Conservation (phyloP, 1,140 invertebrate species). For the Gonatopus flavifemur region DNA sequence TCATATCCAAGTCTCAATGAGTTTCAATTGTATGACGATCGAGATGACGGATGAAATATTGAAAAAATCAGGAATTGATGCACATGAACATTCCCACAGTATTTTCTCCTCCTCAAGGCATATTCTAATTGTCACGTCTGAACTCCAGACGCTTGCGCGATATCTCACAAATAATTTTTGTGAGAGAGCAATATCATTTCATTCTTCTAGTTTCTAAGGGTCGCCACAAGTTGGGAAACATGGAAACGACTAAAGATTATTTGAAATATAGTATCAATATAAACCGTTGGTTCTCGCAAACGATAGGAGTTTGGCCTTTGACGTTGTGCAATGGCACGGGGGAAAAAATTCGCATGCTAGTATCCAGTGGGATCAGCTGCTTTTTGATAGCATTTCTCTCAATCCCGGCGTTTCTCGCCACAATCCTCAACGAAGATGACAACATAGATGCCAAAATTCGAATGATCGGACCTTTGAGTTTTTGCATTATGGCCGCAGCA, state of each 20-base stretch:
- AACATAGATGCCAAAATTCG: conserved; percentile 17
- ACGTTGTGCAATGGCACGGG: not conserved
- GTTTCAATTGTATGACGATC: too few relatives aligned
- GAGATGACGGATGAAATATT: too few relatives aligned
- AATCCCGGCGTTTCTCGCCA: conserved; percentile 15
- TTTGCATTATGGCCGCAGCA: conserved; percentile 17
- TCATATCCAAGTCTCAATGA: too few relatives aligned
- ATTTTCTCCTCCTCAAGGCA: too few relatives aligned
- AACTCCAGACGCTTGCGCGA: too few relatives aligned
- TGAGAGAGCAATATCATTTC: too few relatives aligned
- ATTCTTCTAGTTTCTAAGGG: too few relatives aligned
- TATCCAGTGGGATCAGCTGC: conserved; percentile 5
- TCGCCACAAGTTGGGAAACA: conserved; percentile 5
- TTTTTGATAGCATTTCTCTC: conserved; percentile 23
- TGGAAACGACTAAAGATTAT: not conserved
- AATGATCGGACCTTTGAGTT: conserved; percentile 26
- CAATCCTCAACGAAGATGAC: conserved; percentile 8
- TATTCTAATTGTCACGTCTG: too few relatives aligned
- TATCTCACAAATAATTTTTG: too few relatives aligned
- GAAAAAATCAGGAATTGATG: conserved; percentile 1
- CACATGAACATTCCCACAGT: too few relatives aligned
- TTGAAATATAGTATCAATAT: conserved; percentile 24
- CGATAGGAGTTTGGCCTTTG: conserved; percentile 23
- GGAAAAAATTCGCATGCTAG: conserved; percentile 9
- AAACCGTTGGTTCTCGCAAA: conserved; percentile 24